Conservation (phyloP, 2,797 vertebrate genomes). For the Dermochelys coriacea region DNA sequence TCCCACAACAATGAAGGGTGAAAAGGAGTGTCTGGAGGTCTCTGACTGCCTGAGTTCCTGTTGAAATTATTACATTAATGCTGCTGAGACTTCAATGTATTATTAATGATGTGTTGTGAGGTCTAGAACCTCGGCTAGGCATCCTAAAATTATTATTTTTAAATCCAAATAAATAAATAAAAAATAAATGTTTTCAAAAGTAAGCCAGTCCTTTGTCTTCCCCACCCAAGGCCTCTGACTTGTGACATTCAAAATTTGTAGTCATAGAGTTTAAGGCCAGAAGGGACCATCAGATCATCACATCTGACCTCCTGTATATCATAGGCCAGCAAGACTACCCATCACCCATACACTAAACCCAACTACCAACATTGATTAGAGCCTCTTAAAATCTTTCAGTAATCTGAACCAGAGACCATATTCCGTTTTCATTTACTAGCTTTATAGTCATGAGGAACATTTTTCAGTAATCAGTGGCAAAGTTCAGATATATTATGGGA, state of each 20-base stretch:
- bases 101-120: background rate
- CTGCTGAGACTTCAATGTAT: background rate
- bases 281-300: background rate
- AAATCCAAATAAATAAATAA: background rate
- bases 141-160: background rate
- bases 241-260: fast-evolving
- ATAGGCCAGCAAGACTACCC: background rate
- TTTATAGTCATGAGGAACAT: fast-evolving
- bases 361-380: background rate
- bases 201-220: background rate
- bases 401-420: background rate
- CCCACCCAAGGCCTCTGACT: background rate
- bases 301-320: background rate
- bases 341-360: background rate
- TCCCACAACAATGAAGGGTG: background rate
- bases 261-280: background rate
- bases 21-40: background rate
- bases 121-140: background rate
- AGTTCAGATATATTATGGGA: background rate
- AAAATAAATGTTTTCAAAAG: background rate
- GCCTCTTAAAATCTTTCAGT: background rate
- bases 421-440: background rate
- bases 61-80: background rate
- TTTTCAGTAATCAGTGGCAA: background rate
- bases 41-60: background rate